Evolutionary conservation across 2,888 invertebrate genomes (phyloP).

Genomic region (Tetramorium bicarinatum): DNA sequence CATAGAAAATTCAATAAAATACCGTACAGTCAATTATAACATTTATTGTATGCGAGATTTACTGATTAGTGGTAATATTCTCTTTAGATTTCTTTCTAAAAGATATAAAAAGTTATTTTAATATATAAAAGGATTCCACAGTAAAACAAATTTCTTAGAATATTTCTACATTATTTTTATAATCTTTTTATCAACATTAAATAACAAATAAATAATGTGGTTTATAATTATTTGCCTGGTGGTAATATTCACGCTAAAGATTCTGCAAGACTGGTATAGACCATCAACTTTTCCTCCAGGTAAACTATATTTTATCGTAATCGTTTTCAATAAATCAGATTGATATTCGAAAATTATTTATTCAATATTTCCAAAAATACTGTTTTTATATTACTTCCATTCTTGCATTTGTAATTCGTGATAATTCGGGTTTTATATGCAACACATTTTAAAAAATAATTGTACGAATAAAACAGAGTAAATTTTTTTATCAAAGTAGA

Average conservation of each 20-base stretch:
- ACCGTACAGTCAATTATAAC: neutral
- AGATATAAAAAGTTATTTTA: neutral
- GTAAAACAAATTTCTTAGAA: neutral
- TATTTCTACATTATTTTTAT: neutral
- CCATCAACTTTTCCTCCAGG: constrained; percentile 80
- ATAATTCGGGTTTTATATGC: neutral
- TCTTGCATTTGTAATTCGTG: neutral
- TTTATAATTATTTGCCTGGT: constrained; percentile 69
- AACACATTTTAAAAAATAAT: neutral
- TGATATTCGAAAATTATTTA: constrained; percentile 1
- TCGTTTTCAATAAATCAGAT: constrained; percentile 1
- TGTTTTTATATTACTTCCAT: neutral
- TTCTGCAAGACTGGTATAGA: constrained; percentile 66
- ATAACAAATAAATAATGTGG: constrained; percentile 77
- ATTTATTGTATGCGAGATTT: neutral
- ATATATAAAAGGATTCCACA: neutral
- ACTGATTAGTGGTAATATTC: neutral
- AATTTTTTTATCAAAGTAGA: neutral
- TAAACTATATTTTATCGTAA: constrained; percentile 57
- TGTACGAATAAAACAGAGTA: neutral
- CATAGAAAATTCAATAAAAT: neutral
- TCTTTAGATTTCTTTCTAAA: neutral
- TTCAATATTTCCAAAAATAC: neutral
- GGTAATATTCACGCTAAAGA: constrained; percentile 69
- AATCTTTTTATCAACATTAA: neutral